phyloP scores from a whole-genome alignment of 2,797 vertebrate species.

The Sebastes alutus region DNA sequence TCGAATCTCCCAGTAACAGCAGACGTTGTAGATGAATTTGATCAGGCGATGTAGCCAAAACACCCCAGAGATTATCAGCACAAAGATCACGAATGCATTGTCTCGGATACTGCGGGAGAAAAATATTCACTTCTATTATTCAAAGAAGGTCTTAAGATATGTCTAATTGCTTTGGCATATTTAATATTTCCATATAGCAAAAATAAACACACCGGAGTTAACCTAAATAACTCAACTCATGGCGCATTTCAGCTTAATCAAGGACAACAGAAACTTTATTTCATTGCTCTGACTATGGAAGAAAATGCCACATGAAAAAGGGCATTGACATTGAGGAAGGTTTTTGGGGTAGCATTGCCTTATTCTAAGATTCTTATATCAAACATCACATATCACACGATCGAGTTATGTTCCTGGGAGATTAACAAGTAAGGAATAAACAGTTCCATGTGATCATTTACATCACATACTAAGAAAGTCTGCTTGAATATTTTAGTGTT shows the following conservation, averaged over 20 bases:
- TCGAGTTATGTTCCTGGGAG: not conserved
- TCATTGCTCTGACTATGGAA: not conserved
- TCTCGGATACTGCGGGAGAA: slow-evolving; percentile 86
- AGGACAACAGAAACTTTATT: not conserved
- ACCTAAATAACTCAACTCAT: not conserved
- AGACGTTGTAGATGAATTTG: slow-evolving; percentile 98
- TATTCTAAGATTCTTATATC: not conserved
- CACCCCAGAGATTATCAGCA: slow-evolving; percentile 93
- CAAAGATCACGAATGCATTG: slow-evolving; percentile 93
- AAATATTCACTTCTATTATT: not conserved
- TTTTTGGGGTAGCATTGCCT: not conserved
- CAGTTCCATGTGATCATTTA: not conserved
- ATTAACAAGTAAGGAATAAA: not conserved
- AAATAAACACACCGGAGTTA: not conserved
- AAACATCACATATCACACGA: not conserved
- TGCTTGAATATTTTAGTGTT: not conserved
- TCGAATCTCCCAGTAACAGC: slow-evolving; percentile 99
- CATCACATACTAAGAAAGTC: not conserved
- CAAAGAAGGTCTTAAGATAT: not conserved
- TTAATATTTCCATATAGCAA: not conserved
- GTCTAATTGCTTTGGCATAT: not conserved
- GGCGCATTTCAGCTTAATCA: not conserved
- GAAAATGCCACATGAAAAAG: not conserved
- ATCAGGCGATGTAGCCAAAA: slow-evolving; percentile 97
- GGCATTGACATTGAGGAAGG: not conserved